phyloP scores from a whole-genome alignment of 2,888 invertebrate genomes.

The Macropis europaea region DNA sequence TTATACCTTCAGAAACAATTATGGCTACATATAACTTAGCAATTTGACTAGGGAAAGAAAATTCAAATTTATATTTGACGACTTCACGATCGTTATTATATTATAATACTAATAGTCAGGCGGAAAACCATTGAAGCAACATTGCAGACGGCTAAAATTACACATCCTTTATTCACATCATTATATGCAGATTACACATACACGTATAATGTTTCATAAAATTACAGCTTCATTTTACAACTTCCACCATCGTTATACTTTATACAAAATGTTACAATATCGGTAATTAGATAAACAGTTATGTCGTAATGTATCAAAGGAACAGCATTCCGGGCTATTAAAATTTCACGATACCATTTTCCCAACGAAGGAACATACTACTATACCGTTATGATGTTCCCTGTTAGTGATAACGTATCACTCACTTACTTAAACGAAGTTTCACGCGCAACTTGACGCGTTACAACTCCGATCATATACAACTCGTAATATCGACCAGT shows the following conservation, averaged over 20 bases:
- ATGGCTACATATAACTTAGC: too few species aligned
- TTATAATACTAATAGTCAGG: background rate
- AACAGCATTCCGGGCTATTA: background rate
- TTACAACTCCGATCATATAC: background rate
- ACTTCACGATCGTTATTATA: background rate
- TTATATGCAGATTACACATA: background rate
- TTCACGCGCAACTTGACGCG: background rate
- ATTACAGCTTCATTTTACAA: too few species aligned
- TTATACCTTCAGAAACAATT: too few species aligned
- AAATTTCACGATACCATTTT: background rate
- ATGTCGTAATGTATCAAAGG: background rate
- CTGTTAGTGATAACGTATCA: background rate
- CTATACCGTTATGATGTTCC: conserved; percentile 3
- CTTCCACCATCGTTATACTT: background rate
- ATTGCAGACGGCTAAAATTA: background rate
- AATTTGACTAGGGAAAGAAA: too few species aligned
- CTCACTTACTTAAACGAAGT: conserved; percentile 6
- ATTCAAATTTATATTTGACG: too few species aligned
- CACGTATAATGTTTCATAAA: background rate
- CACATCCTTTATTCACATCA: background rate
- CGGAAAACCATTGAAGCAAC: background rate
- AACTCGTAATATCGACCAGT: too few species aligned
- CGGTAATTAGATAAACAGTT: conserved; percentile 32
- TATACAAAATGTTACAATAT: background rate
- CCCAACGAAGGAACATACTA: background rate